phyloP scores from a whole-genome alignment of 2,888 invertebrate species.

The Megaustenia siamemsis region DNA sequence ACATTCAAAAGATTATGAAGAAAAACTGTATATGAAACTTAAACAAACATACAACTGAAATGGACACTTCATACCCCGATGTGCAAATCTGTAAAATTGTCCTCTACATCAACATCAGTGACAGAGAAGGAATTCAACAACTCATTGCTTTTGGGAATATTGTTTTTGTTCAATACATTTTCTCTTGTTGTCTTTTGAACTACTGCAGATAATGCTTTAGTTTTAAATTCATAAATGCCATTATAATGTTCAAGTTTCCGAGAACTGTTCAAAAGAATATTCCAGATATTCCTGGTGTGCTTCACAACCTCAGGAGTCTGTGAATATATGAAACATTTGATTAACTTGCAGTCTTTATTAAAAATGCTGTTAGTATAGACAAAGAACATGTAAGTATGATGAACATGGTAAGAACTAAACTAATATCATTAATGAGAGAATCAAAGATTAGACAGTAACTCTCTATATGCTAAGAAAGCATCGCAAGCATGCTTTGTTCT shows the following conservation, averaged over 20 bases:
- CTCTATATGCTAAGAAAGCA: no score
- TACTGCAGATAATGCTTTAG: background rate
- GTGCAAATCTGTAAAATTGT: slow-evolving; percentile 7
- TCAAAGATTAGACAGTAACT: no score
- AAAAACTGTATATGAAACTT: no score
- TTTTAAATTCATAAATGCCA: background rate
- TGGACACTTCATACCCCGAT: slow-evolving; percentile 22
- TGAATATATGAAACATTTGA: background rate
- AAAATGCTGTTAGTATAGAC: no score
- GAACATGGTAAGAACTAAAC: no score
- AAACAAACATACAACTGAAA: no score
- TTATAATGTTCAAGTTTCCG: slow-evolving; percentile 7
- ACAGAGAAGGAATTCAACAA: slow-evolving; percentile 5
- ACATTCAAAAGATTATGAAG: no score
- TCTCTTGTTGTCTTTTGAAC: slow-evolving; percentile 32
- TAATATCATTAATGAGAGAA: no score
- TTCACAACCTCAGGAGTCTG: slow-evolving; percentile 20
- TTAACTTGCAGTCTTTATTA: no score
- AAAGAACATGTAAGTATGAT: no score
- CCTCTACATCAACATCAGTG: background rate
- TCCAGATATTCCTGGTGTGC: background rate
- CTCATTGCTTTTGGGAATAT: background rate
- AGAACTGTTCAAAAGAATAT: background rate
- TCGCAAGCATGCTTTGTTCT: no score
- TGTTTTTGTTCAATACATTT: background rate